Evolutionary conservation across 1,140 invertebrate genomes (phyloP).

Genomic region (Drosophila sp.): DNA sequence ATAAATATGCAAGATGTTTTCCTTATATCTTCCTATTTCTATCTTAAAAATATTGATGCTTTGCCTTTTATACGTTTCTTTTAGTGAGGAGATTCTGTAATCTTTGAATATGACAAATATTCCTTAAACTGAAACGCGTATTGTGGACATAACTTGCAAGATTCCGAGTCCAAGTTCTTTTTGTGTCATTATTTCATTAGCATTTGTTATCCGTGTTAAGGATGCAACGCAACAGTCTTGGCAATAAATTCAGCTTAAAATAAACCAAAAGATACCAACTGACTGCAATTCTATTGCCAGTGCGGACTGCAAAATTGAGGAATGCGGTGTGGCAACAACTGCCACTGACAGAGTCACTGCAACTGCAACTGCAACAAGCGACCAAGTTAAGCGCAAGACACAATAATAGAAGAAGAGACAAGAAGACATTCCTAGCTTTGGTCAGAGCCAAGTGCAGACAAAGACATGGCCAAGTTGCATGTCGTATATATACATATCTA

Average conservation of each 20-base stretch:
- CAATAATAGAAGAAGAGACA: conserved; percentile 53
- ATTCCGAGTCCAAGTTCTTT: not conserved
- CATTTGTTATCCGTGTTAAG: conserved; percentile 24
- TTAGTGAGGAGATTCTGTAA: not conserved
- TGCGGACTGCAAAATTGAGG: conserved; percentile 31
- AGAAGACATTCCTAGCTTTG: conserved; percentile 53
- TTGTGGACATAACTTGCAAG: conserved; percentile 1
- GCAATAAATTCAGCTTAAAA: conserved; percentile 70
- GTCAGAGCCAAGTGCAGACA: conserved; percentile 38
- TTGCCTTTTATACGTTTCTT: not conserved
- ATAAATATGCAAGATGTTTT: conserved; percentile 6
- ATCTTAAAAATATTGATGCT: not conserved
- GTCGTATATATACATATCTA: conserved; percentile 12
- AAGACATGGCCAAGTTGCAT: conserved; percentile 38
- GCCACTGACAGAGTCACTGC: conserved; percentile 44
- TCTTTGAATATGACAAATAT: not conserved
- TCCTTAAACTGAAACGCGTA: not conserved
- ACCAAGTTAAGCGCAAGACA: conserved; percentile 64
- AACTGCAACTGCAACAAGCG: conserved; percentile 36
- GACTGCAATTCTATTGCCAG: conserved; percentile 69
- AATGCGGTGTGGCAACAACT: conserved; percentile 61
- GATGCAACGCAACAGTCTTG: conserved; percentile 11
- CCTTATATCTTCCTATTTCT: not conserved
- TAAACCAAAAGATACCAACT: conserved; percentile 62
- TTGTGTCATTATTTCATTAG: conserved; percentile 52